Evolutionary conservation across 2,888 invertebrate species (phyloP).

Genomic region (Miltochrista miniata): DNA sequence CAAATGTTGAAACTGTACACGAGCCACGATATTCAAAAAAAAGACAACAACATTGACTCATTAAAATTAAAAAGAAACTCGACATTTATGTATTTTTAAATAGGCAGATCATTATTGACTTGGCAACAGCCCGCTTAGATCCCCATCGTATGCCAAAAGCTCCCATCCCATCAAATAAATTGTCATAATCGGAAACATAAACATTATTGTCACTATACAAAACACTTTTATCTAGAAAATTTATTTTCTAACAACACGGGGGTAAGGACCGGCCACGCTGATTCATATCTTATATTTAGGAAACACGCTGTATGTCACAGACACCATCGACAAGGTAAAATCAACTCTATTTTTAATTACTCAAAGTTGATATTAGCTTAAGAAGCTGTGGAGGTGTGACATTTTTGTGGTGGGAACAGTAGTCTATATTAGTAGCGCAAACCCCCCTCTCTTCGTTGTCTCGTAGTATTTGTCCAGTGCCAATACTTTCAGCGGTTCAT

Average conservation of each 20-base stretch:
- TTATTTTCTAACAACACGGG: slow-evolving; percentile 63
- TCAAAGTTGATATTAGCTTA: slow-evolving; percentile 11
- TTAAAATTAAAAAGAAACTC: too few species aligned
- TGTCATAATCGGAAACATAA: slow-evolving; percentile 31
- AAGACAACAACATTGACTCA: too few species aligned
- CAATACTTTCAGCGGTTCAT: slow-evolving; percentile 55
- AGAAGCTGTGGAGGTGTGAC: neutral
- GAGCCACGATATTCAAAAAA: too few species aligned
- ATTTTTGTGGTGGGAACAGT: slow-evolving; percentile 9
- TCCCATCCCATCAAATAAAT: slow-evolving; percentile 2
- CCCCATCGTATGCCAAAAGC: neutral
- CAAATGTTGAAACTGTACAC: too few species aligned
- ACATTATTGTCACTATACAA: slow-evolving; percentile 26
- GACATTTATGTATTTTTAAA: neutral
- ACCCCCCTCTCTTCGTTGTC: slow-evolving; percentile 46
- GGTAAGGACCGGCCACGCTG: slow-evolving; percentile 75
- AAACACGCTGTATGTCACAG: slow-evolving; percentile 12
- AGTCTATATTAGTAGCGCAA: slow-evolving; percentile 60
- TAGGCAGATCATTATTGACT: slow-evolving; percentile 1
- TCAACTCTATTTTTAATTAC: neutral
- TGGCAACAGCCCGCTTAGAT: neutral
- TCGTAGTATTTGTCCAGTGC: slow-evolving; percentile 63
- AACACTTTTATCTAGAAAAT: slow-evolving; percentile 46
- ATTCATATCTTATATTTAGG: slow-evolving; percentile 44
- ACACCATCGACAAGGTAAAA: slow-evolving; percentile 7